Base-by-base conservation (phyloP, 2,888 invertebrate species). In the Platerodrilus igneus region DNA sequence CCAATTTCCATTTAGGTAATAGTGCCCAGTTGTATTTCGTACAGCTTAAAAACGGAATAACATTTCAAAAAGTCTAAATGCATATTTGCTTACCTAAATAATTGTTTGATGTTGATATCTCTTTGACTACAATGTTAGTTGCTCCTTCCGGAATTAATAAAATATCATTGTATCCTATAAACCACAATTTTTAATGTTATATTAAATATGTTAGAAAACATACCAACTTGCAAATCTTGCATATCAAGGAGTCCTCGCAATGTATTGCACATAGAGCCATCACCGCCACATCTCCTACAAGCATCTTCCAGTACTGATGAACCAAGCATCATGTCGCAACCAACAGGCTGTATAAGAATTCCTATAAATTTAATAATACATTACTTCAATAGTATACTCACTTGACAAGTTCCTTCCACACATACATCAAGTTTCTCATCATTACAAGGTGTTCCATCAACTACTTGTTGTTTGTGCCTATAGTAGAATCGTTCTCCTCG, bases 1-100 rank as follows among this genome's bases (percentile, higher is more conserved):
- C 83, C 91, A 94, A 64, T 93, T 85, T 1, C 96, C 96, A 67
- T 97, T 97, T 33, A 97, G 72, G 63, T 91, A 92, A 65, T 87
- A 97, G 53, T 86, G 77, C 3, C 86, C 87, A 28, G 82, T 75
- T 37, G 79, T 74, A 66, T 91, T 90, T 49, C 92, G 78, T 30
- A 95, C 75, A 3, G 94, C 95, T 84, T 63, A n/a, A 64, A 66
- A 45, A 18, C 40, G 40, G 1, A 30, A 15, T 29, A 18, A 4
- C 15, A 13, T 6, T 23, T 21, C 6, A 14, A 15, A 4, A 11
- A 15, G 16, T 46, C 18, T 25, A 14, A 3, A 6, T 19, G 7
- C 8, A 11, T 11, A 16, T 28, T 28, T 28, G 61, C 66, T 68
- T 70, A 88, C 88, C 89, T 52, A 93, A 74, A 68, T 93, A 95